Base-by-base conservation (phyloP, 37 sponge, comb jelly and placozoan genomes). In the Diacarnus erythraeanus region DNA sequence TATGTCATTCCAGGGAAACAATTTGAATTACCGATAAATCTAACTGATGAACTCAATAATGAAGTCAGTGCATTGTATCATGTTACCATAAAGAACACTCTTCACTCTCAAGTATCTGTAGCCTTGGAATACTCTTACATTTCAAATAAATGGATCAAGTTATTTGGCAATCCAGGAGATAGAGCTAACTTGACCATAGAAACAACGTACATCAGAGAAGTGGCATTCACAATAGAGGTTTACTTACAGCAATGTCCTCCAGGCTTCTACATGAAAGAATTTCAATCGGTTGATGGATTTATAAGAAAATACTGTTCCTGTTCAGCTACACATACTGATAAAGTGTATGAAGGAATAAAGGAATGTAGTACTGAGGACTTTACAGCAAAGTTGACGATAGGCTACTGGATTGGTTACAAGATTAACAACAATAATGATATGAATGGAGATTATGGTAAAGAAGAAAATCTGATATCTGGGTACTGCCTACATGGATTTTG, bases 401-500 rank as follows among this genome's bases (percentile, higher is more conserved):
- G 70, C 6, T 69, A 69, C 39, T 69, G 70, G 70, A 33, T 33
- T 33, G 70, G 70, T 4, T 69, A 69, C 38, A 6, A 69, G 39
- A 6, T 36, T 3, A 18, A 69, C 5, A 33, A 18, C 5, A 33
- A 37, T 30, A 3, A 30, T 6, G 18, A 63, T 8, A 23, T 23
- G 10, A 47, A 47, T 6, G 30, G 10, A 47, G 51, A 47, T 15
- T 47, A 47, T 47, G 51, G 51, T 6, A 47, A 47, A 47, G 51
- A 47, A 12, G 51, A 47, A 47, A 47, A 47, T 47, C 41, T 84
- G 6, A 41, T 29, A 12, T 67, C 71, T 60, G 59, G 67, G 1
- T 9, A 59, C 44, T 84, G 84, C 47, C 84, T 77, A 22, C 29
- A 23, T 4, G 57, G 70, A 12, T 84, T 59, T 44, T 84, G 84